Base-by-base conservation (phyloP, 2,888 invertebrate species). In the Meiosimyza decipiens region DNA sequence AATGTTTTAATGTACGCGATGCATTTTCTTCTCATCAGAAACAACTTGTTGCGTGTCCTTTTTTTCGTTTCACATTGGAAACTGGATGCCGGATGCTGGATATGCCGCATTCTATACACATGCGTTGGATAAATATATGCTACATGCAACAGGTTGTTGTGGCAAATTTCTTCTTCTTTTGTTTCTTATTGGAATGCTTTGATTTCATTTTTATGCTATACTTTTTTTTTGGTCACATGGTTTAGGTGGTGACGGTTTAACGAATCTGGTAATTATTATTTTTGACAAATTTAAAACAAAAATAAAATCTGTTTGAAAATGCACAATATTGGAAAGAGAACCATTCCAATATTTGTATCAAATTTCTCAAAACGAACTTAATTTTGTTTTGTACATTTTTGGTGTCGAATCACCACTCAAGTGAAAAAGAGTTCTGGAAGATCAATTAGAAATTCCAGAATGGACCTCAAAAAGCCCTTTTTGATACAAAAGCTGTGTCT, bases 111-210 rank as follows among this genome's bases (percentile, higher is more conserved):
- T 40, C 40, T 49, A 4, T 49, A 47, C 62, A 47, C 16, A 40
- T 62, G 33, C 49, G 33, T 40, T 47, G 63, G 40, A 63, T 63
- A 49, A 13, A 57, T 28, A 18, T 7, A 47, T 47, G n/a, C 47
- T 62, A 47, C 62, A 28, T n/a, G 63, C 63, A 63, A 63, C 63
- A 63, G 47, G n/a, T 63, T 63, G 49, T 63, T 63, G 49, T 28
- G n/a, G 13, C 47, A 6, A 40, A 9, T 49, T 49, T 18, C 63
- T 12, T 13, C 33, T 63, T 40, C n/a, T 59, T 28, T 40, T n/a
- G n/a, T n/a, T 16, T 12, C 40, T 49, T 40, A 16, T 63, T 49
- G 63, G 47, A 33, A 40, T 62, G 40, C 40, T 40, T 40, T 40
- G 40, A 9, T 40, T 40, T 40, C 9, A 57, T 28, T 55, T 57